phyloP scores from a whole-genome alignment of 2,797 vertebrate genomes.

The Lophius americanus region DNA sequence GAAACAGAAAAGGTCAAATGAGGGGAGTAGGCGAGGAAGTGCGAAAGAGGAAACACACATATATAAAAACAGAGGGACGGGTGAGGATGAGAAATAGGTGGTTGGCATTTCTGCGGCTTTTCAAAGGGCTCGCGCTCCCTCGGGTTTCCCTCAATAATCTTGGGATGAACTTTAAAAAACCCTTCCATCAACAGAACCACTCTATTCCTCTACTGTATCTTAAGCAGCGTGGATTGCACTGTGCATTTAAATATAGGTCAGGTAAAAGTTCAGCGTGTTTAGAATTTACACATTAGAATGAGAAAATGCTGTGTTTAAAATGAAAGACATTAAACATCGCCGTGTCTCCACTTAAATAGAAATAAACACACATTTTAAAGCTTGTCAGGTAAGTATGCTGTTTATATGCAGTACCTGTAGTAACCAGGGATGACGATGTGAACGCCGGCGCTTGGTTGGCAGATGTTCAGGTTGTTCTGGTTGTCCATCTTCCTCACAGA shows the following conservation, averaged over 20 bases:
- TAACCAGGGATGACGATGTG: slow-evolving; percentile 99
- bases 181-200: slow-evolving; percentile 56
- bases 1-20: background rate
- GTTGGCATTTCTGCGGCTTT: slow-evolving; percentile 65
- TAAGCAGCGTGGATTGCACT: slow-evolving; percentile 37
- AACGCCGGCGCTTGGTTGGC: slow-evolving; percentile 95
- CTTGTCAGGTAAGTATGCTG: background rate
- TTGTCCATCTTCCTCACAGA: slow-evolving; percentile 95
- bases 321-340: too few species aligned
- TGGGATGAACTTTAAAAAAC: slow-evolving; percentile 70
- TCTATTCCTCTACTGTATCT: slow-evolving; percentile 43
- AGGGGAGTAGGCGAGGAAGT: background rate
- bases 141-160: slow-evolving; percentile 75
- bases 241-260: slow-evolving; percentile 43
- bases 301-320: slow-evolving; percentile 19
- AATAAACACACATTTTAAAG: background rate
- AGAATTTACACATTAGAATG: slow-evolving; percentile 47
- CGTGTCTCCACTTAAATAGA: background rate
- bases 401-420: slow-evolving; percentile 61
- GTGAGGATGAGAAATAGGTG: slow-evolving; percentile 62
- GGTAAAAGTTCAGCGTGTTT: slow-evolving; percentile 29
- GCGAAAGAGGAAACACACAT: background rate
- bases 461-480: slow-evolving; percentile 86
- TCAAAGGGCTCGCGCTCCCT: slow-evolving; percentile 73
- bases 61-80: slow-evolving; percentile 11